phyloP scores from a whole-genome alignment of 2,797 vertebrate species.

The Pantherophis alleghaniensis region DNA sequence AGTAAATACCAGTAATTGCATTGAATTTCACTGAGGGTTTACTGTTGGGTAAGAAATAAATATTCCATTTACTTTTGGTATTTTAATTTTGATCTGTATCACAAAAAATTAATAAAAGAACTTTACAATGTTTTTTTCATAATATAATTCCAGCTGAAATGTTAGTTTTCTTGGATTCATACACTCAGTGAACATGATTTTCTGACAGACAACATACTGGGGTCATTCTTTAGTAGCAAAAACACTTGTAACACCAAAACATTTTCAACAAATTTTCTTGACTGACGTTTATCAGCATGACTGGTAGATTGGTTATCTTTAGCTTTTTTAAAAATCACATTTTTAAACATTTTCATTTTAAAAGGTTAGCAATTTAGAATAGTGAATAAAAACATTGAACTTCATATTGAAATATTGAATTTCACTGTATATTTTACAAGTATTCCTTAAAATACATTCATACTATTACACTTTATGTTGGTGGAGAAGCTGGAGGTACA shows the following conservation, averaged over 20 bases:
- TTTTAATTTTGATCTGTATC: neutral
- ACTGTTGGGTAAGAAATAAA: neutral
- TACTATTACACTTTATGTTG: neutral
- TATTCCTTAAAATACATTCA: neutral
- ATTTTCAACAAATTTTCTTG: neutral
- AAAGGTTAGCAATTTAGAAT: neutral
- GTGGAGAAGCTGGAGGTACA: neutral
- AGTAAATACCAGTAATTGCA: neutral
- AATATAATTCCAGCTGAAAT: neutral
- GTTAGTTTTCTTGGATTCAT: neutral
- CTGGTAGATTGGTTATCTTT: neutral
- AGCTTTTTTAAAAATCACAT: neutral
- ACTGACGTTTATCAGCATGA: neutral
- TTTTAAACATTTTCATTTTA: neutral
- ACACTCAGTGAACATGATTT: neutral
- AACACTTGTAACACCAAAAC: neutral
- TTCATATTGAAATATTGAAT: neutral
- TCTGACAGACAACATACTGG: neutral
- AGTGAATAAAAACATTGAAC: neutral
- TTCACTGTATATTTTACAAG: neutral
- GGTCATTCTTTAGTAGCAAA: neutral
- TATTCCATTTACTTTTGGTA: neutral
- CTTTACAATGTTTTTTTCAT: neutral
- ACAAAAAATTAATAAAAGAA: neutral
- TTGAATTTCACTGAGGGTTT: neutral